Conservation (phyloP, 2,113 vertebrate species). For the Gasterosteus aculeatus region DNA sequence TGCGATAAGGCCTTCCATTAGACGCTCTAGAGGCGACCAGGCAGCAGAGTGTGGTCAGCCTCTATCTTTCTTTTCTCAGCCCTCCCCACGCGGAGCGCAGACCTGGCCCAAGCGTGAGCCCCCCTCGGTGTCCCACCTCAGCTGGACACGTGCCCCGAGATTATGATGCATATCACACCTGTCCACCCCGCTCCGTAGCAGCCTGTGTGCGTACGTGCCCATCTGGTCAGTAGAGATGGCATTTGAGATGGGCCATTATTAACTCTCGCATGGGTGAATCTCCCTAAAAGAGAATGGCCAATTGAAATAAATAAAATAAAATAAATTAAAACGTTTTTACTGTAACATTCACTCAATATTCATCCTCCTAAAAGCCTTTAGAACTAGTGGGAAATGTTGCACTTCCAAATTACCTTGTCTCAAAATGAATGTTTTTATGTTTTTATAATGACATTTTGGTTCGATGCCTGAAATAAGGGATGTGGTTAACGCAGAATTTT, state of each 20-base stretch:
- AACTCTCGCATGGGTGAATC: neutral
- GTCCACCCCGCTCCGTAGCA: constrained; percentile 7
- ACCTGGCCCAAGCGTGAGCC: constrained; percentile 11
- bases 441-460: neutral
- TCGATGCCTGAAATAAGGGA: neutral
- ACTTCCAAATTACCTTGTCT: neutral
- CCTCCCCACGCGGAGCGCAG: constrained; percentile 1
- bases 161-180: constrained; percentile 47
- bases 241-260: neutral
- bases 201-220: neutral
- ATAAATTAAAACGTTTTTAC: neutral
- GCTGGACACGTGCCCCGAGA: constrained; percentile 31
- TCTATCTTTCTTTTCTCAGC: constrained; percentile 42
- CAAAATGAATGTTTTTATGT: neutral
- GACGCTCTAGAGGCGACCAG: constrained; percentile 60
- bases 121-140: constrained; percentile 34
- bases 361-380: neutral
- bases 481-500: neutral
- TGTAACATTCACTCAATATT: neutral
- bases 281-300: neutral
- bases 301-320: too few species aligned
- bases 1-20: constrained; percentile 81
- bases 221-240: neutral
- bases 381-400: neutral
- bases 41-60: constrained; percentile 64